A percentile compares a stretch with the other conserved stretches of the same genome.
phyloP scores from a whole-genome alignment of 2,888 invertebrate genomes.

The Scotopteryx bipunctaria region DNA sequence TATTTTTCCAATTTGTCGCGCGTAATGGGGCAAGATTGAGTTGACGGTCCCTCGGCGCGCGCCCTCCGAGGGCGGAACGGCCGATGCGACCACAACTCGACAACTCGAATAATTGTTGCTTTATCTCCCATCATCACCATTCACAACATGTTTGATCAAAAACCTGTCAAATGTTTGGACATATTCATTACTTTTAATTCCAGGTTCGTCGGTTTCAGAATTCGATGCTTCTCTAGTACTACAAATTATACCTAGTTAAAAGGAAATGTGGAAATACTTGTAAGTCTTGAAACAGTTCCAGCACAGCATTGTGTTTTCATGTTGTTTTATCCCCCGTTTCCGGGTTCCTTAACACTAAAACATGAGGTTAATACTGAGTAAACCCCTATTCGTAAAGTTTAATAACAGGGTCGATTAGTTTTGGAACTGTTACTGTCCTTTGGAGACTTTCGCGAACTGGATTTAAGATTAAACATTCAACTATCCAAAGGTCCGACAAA shows the following conservation, averaged over 20 bases:
- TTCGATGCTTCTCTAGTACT: no score
- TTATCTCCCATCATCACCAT: constrained; percentile 52
- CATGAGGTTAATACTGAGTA: constrained; percentile 18
- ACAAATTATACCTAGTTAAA: no score
- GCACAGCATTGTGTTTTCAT: not conserved
- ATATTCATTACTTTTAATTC: no score
- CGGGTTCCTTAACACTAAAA: constrained; percentile 15
- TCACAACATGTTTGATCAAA: constrained; percentile 9
- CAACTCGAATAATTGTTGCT: constrained; percentile 26
- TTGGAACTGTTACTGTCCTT: constrained; percentile 30
- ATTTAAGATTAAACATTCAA: constrained; percentile 23
- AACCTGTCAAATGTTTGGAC: not conserved
- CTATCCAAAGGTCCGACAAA: constrained; percentile 5
- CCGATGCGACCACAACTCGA: constrained; percentile 30
- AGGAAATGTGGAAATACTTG: no score
- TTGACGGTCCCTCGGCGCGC: constrained; percentile 71
- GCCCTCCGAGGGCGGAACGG: constrained; percentile 43
- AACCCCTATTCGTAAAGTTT: constrained; percentile 24
- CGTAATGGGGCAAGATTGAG: constrained; percentile 83
- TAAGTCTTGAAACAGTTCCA: not conserved
- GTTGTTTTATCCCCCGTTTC: constrained; percentile 6
- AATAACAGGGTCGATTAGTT: constrained; percentile 21
- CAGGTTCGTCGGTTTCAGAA: no score
- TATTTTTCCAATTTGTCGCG: constrained; percentile 84
- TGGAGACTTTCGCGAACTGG: constrained; percentile 20